These are phyloP conservation scores for Scomber japonicus DNA, from an alignment of 2,113 vertebrate species.

Conservation along the genomic window DNA sequence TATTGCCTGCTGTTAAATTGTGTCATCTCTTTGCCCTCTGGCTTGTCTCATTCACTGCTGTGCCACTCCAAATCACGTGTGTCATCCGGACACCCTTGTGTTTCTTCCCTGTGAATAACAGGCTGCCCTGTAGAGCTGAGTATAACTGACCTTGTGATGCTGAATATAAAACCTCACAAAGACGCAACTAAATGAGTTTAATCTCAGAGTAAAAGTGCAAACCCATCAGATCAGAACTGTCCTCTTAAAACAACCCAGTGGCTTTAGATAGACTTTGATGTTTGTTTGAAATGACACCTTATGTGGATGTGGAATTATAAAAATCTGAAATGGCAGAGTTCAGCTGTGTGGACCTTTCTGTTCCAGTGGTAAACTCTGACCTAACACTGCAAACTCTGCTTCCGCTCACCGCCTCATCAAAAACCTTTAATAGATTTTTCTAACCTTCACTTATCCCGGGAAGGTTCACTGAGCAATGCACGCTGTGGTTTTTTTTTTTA, in stretches of 20 bases:
- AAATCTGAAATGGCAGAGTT: neutral
- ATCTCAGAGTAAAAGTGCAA: constrained; percentile 34
- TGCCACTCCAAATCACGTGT: constrained; percentile 63
- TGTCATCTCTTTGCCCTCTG: constrained; percentile 66
- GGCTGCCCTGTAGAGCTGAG: neutral
- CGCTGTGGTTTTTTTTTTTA: neutral
- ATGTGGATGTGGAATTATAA: neutral
- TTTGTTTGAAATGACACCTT: constrained; percentile 35
- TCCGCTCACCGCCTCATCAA: constrained; percentile 46
- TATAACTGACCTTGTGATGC: constrained; percentile 67
- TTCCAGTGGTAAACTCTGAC: constrained; percentile 29
- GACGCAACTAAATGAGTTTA: constrained; percentile 25
- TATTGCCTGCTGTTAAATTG: constrained; percentile 10
- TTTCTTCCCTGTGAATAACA: constrained; percentile 43
- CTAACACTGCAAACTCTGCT: constrained; percentile 32
- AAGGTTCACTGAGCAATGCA: constrained; percentile 45
- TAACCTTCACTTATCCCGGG: constrained; percentile 56
- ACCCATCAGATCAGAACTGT: constrained; percentile 29
- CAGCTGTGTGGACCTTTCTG: constrained; percentile 10
- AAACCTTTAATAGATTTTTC: constrained; percentile 60
- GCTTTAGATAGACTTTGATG: constrained; percentile 11
- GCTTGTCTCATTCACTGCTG: constrained; percentile 51
- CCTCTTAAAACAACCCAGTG: constrained; percentile 19
- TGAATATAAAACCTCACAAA: constrained; percentile 27
- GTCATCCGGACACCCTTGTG: constrained; percentile 39